phyloP scores from a whole-genome alignment of 2,888 invertebrate genomes.

The Diarsia rubi region DNA sequence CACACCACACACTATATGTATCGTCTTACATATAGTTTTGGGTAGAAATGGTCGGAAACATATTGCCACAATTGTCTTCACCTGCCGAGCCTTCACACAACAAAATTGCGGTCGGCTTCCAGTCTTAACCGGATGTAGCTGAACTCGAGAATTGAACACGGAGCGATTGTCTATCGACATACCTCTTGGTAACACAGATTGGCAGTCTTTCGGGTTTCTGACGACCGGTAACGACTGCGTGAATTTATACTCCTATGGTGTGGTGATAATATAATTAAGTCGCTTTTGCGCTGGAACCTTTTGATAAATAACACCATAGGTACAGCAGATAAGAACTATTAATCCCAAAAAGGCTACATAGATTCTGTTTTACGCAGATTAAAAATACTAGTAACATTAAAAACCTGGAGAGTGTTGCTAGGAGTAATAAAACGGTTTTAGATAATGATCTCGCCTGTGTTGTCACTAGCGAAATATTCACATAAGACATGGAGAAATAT shows the following conservation, averaged over 20 bases:
- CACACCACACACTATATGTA: neutral
- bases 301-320: neutral
- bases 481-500: neutral
- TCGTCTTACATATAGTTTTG: neutral
- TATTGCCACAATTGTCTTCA: neutral
- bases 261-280: neutral
- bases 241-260: neutral
- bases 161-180: neutral
- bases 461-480: neutral
- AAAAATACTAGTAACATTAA: neutral
- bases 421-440: neutral
- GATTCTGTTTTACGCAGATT: neutral
- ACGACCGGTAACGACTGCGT: neutral
- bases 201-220: neutral
- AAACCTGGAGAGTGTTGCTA: neutral
- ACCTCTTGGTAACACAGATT: neutral
- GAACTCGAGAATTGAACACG: neutral
- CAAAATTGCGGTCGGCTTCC: neutral
- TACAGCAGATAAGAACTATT: neutral
- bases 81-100: neutral
- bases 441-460: neutral
- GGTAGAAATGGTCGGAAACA: neutral
- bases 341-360: neutral
- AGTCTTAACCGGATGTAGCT: neutral
- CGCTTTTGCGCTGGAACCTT: neutral